A percentile compares a stretch with the other conserved stretches of the same genome.
These are phyloP conservation scores for Byasa hedistus DNA, from an alignment of 2,888 invertebrate genomes.

Conservation along the genomic window DNA sequence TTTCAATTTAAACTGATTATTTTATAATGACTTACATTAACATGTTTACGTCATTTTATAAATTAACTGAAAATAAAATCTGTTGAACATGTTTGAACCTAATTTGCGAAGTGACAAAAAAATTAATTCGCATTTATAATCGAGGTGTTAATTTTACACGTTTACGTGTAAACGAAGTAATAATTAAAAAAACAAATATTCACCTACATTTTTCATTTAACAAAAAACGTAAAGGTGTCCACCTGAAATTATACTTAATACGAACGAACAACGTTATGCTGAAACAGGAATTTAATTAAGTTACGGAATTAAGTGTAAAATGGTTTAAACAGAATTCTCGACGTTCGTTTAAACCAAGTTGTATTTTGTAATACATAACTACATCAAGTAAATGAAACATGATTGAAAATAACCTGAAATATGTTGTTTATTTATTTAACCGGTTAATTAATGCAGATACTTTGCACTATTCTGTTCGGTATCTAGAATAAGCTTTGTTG, in stretches of 20 bases:
- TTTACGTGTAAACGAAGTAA: neutral
- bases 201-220: neutral
- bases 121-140: neutral
- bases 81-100: neutral
- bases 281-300: constrained; percentile 11
- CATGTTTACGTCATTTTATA: too few relatives aligned
- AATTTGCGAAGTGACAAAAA: neutral
- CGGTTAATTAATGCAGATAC: too few relatives aligned
- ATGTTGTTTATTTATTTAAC: too few relatives aligned
- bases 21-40: too few relatives aligned
- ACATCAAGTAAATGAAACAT: too few relatives aligned
- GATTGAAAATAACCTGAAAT: too few relatives aligned
- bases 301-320: constrained; percentile 1
- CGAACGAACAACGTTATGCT: neutral
- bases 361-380: neutral
- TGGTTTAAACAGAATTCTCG: neutral
- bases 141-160: neutral
- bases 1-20: too few relatives aligned
- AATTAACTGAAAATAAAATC: too few relatives aligned
- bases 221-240: neutral
- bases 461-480: too few relatives aligned
- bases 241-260: constrained; percentile 12
- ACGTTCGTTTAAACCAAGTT: neutral
- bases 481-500: too few relatives aligned
- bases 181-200: neutral